Conservation (phyloP, 2,797 vertebrate species). For the Eleutherodactylus coqui region DNA sequence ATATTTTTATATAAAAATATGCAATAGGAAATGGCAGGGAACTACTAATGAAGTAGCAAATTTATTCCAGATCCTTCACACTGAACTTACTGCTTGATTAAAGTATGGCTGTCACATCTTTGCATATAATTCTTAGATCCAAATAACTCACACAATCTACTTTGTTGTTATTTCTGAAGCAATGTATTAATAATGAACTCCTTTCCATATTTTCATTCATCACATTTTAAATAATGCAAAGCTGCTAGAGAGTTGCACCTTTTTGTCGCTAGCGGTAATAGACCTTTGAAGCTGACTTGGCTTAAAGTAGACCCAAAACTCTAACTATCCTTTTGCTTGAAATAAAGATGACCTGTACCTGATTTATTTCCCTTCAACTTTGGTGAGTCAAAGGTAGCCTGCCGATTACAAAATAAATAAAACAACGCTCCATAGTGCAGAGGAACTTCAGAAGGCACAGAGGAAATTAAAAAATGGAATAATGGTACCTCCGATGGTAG, state of each 20-base stretch:
- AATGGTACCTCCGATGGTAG: too few relatives aligned
- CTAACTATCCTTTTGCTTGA: neutral
- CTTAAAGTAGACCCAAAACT: neutral
- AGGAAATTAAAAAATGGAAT: too few relatives aligned
- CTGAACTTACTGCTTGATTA: constrained; percentile 44
- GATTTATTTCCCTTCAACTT: neutral
- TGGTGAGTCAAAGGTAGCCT: neutral
- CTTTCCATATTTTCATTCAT: constrained; percentile 38
- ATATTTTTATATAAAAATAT: constrained; percentile 36
- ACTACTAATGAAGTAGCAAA: constrained; percentile 47
- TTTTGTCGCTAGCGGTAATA: neutral
- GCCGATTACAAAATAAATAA: too few relatives aligned
- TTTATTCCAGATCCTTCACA: constrained; percentile 48
- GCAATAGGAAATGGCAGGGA: constrained; percentile 25
- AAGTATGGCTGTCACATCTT: constrained; percentile 40
- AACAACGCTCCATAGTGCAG: too few relatives aligned
- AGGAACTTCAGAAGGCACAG: too few relatives aligned
- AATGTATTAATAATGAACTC: constrained; percentile 48
- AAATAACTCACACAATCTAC: constrained; percentile 29
- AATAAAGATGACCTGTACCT: neutral
- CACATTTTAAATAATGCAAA: constrained; percentile 40
- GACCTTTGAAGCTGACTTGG: neutral
- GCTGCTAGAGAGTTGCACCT: neutral
- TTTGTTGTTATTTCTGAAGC: constrained; percentile 36
- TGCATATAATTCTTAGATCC: constrained; percentile 36